Conservation (phyloP, 30 jellyfish, hydroid and myxozoan genomes). For the Cassiopea andromeda region DNA sequence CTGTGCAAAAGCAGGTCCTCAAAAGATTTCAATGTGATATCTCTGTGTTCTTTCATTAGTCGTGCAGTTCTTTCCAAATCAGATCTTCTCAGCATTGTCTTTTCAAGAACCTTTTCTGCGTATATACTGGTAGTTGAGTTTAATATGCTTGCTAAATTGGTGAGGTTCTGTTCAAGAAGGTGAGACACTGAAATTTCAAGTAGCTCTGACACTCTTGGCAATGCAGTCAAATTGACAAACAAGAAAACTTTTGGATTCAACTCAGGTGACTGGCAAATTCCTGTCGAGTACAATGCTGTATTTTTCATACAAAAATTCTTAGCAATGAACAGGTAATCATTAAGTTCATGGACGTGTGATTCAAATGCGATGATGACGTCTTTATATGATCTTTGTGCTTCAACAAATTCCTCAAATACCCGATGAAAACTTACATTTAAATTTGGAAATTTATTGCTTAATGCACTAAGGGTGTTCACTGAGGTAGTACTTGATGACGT, state of each 20-base stretch:
- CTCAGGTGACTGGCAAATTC: slow-evolving; percentile 49
- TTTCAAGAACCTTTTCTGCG: background rate
- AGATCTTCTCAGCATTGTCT: background rate
- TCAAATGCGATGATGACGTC: background rate
- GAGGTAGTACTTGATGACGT: background rate
- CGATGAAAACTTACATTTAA: background rate
- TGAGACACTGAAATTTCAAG: background rate
- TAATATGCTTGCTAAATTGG: slow-evolving; percentile 7
- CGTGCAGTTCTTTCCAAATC: slow-evolving; percentile 6
- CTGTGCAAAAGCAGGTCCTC: slow-evolving; percentile 11
- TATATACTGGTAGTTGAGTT: background rate
- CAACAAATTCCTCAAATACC: slow-evolving; percentile 3
- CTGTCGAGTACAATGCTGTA: slow-evolving; percentile 13
- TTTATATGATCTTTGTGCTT: background rate
- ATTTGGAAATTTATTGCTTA: slow-evolving; percentile 9
- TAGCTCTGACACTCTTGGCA: slow-evolving; percentile 5
- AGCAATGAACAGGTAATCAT: slow-evolving; percentile 1
- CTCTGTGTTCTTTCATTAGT: slow-evolving; percentile 12
- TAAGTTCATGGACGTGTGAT: background rate
- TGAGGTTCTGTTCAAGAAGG: slow-evolving; percentile 8
- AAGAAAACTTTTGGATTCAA: background rate
- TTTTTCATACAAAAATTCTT: slow-evolving; percentile 9
- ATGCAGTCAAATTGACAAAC: background rate
- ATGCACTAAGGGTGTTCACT: background rate
- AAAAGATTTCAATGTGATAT: background rate